Base-by-base conservation (phyloP, 2,888 invertebrate species). In the Archaeoteleia sp. region DNA sequence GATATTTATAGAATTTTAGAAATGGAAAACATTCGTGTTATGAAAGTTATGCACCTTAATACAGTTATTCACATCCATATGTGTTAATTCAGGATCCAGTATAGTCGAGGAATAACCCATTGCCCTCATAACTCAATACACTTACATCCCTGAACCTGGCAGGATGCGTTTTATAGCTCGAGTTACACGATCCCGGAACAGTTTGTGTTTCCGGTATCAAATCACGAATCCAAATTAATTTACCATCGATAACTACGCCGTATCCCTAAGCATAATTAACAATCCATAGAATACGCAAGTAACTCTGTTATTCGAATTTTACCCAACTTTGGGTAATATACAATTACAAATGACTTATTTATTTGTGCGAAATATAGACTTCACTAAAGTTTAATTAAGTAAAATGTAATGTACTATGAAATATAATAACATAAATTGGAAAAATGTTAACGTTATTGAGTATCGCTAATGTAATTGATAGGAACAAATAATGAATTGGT, bases 231-330 rank as follows among this genome's bases (percentile, higher is more conserved):
- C 17, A 27, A 48, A 48, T 48, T 35, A 37, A 13, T 15, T 25
- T 48, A 25, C 10, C 9, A 25, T 35, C 8, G 25, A 32, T 35
- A 34, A 46, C 20, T 13, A 35, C 25, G 35, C 14, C 34, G 35
- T 46, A 46, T 35, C 46, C 25, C 23, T 10, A n/a, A 34, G 12
- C 20, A 32, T 32, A 45, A 45, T 45, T 45, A 45, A 20, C 20
- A 46, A 34, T 34, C 10, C 25, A 30, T 10, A 17, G 2, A n/a
- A 17, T 9, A 30, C 17, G 10, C 5, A 30, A 30, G 45, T 34
- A 34, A 34, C 34, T 34, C 23, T 23, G 13, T 34, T 23, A 23
- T 20, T 34, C 20, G 34, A 46, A 34, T 46, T 46, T 9, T 23
- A 13, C 10, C 14, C 13, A n/a, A 46, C 15, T 12, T 23, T 32